phyloP scores from a whole-genome alignment of 2,797 vertebrate species.

The Girardinus metallicus region DNA sequence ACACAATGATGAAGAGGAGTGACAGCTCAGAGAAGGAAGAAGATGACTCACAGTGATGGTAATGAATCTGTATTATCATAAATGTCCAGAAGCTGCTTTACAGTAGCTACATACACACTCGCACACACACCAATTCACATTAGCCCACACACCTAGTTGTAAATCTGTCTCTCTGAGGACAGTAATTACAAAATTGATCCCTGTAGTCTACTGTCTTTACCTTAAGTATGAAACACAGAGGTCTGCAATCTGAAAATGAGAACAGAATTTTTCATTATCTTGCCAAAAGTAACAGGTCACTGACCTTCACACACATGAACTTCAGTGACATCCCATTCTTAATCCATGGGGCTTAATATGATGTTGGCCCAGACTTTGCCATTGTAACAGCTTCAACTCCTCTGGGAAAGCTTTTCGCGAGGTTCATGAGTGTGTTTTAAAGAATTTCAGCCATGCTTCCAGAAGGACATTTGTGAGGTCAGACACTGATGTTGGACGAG shows the following conservation, averaged over 20 bases:
- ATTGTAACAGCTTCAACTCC: background rate
- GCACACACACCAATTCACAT: background rate
- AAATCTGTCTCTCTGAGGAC: constrained; percentile 7
- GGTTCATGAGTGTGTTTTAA: background rate
- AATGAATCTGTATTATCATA: constrained; percentile 49
- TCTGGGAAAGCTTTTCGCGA: background rate
- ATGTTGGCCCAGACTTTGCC: background rate
- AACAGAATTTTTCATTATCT: background rate
- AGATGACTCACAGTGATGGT: constrained; percentile 62
- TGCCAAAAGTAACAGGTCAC: background rate
- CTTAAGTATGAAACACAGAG: background rate
- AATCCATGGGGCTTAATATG: background rate
- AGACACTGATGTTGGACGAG: background rate
- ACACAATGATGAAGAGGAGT: constrained; percentile 63
- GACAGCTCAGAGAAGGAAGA: constrained; percentile 51
- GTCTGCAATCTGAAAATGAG: background rate
- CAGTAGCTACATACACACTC: constrained; percentile 2
- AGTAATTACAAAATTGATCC: background rate
- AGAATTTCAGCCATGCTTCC: background rate
- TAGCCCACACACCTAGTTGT: constrained; percentile 2
- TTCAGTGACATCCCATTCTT: background rate
- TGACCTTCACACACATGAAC: background rate
- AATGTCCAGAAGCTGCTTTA: constrained; percentile 39
- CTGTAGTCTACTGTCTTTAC: background rate
- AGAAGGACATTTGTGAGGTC: background rate